phyloP scores from a whole-genome alignment of 1,140 invertebrate species.

The Drosophila virilis region DNA sequence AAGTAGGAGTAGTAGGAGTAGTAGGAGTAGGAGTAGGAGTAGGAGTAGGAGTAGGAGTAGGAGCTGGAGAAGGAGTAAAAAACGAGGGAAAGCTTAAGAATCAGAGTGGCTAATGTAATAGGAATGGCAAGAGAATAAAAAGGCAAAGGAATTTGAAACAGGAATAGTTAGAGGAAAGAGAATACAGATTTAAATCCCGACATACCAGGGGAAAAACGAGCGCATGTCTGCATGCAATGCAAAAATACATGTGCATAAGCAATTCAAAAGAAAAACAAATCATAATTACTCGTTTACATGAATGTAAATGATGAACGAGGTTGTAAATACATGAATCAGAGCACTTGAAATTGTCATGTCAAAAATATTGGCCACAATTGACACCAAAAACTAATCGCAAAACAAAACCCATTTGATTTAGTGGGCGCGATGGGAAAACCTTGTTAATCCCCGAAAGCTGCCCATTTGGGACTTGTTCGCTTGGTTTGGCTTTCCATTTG shows the following conservation, averaged over 20 bases:
- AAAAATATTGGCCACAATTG: not conserved
- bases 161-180: not conserved
- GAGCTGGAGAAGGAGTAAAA: too few relatives aligned
- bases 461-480: constrained; percentile 2
- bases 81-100: not conserved
- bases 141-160: not conserved
- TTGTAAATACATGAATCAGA: constrained; percentile 1
- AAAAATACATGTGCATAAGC: not conserved
- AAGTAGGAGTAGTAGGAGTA: too few relatives aligned
- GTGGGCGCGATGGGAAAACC: not conserved
- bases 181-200: too few relatives aligned
- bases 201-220: too few relatives aligned
- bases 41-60: too few relatives aligned
- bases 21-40: too few relatives aligned
- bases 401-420: constrained; percentile 13
- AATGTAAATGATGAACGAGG: not conserved
- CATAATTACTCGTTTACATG: too few relatives aligned
- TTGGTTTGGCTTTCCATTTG: not conserved
- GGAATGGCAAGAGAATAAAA: too few relatives aligned
- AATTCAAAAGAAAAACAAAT: too few relatives aligned
- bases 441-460: constrained; percentile 19
- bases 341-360: not conserved
- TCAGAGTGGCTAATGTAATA: not conserved
- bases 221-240: too few relatives aligned
- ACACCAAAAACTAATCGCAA: not conserved